Base-by-base conservation (phyloP, 2,888 invertebrate species). In the Phalera bucephala region DNA sequence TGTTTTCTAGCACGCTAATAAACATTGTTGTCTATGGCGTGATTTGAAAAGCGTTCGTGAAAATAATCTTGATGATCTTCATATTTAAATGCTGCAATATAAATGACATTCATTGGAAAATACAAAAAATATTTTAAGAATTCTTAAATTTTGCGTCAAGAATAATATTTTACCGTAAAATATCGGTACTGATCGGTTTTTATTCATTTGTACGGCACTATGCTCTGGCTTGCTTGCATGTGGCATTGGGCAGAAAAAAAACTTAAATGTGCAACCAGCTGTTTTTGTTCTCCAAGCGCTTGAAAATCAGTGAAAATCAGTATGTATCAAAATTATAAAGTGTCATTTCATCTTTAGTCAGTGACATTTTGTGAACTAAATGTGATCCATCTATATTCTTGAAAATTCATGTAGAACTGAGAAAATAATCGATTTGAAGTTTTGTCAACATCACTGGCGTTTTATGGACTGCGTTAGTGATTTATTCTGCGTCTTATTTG, bases 321-420 rank as follows among this genome's bases (percentile, higher is more conserved):
- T 71, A 78, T 79, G 81, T 74, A 75, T 84, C 87, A 80, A 88
- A 88, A 88, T 88, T 88, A 72, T 78, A 72, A 64, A 80, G 87
- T 87, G 86, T 76, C 65, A 72, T 71, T 75, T 67, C 60, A 66
- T 67, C 59, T 59, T 44, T 53, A 61, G 65, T 61, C 61, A 58
- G 74, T 82, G 80, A 73, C 69, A 72, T 75, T 80, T 78, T 64
- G 70, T 75, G 70, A 64, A 71, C 66, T 68, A 52, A 65, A 64
- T 63, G 73, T 72, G 70, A 53, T 62, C 65, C 67, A 58, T 29
- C 52, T 66, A 51, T 49, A 55, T 69, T 64, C 56, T 64, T 56
- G 39, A 47, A 80, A 82, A 75, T 80, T 82, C 45, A 65, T 65
- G 41, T 52, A 41, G 29, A 41, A 36, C 48, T 39, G 36, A 43